phyloP scores from a whole-genome alignment of 64 coral and sea anemone species.

The Montipora capricornis region DNA sequence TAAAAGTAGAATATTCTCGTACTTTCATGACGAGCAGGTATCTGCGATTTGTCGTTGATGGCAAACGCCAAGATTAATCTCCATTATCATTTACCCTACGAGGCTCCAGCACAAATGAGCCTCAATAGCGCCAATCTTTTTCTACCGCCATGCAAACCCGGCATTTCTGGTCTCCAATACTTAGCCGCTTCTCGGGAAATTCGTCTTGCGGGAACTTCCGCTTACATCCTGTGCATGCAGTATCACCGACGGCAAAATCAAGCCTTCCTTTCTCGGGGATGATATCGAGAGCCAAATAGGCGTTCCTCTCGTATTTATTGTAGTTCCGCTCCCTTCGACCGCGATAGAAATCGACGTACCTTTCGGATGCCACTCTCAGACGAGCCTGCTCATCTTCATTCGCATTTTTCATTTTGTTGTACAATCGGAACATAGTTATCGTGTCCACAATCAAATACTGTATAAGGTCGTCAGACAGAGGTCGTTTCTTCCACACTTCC shows the following conservation, averaged over 20 bases:
- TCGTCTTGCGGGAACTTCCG: constrained; percentile 25
- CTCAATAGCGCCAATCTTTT: background rate
- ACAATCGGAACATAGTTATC: constrained; percentile 38
- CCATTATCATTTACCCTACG: too few species aligned
- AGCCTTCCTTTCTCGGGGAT: constrained; percentile 46
- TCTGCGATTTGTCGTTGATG: too few species aligned
- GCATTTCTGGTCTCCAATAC: constrained; percentile 28
- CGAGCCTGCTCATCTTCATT: constrained; percentile 7
- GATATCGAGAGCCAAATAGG: constrained; percentile 21
- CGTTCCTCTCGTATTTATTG: constrained; percentile 67
- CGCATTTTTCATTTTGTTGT: constrained; percentile 20
- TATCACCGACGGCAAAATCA: background rate
- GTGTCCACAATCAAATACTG: constrained; percentile 58
- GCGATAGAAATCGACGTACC: constrained; percentile 62
- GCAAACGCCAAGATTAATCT: too few species aligned
- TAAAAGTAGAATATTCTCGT: too few species aligned
- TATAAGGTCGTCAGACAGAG: constrained; percentile 17
- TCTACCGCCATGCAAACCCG: constrained; percentile 12
- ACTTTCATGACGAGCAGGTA: too few species aligned
- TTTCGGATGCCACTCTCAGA: constrained; percentile 55
- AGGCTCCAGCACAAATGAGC: background rate
- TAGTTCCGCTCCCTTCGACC: constrained; percentile 23
- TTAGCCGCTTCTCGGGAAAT: constrained; percentile 6
- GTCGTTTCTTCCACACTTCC: constrained; percentile 45
- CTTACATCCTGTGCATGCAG: constrained; percentile 9